Evolutionary conservation across 1,140 invertebrate species (phyloP).

Genomic region (Caenorhabditis latens): DNA sequence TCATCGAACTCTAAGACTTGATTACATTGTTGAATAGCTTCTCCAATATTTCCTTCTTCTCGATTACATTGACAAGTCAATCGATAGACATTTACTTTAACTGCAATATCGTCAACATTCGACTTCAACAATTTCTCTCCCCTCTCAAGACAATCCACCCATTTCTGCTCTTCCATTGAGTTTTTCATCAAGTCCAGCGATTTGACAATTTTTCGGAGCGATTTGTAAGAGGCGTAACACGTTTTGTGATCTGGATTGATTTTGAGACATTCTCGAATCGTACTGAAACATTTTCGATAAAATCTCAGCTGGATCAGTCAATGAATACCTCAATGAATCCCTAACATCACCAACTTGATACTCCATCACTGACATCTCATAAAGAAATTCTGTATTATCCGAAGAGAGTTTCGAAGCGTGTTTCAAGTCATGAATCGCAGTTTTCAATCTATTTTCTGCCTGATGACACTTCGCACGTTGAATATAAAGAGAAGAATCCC

Average conservation of each 20-base stretch:
- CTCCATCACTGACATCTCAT: slow-evolving; percentile 86
- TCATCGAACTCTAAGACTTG: slow-evolving; percentile 85
- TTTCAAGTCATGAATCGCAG: slow-evolving; percentile 90
- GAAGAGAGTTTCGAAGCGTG: slow-evolving; percentile 89
- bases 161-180: slow-evolving; percentile 83
- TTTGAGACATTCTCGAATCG: slow-evolving; percentile 96
- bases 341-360: slow-evolving; percentile 92
- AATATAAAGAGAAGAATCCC: slow-evolving; percentile 87
- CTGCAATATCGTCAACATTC: slow-evolving; percentile 84
- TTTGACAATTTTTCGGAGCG: slow-evolving; percentile 93
- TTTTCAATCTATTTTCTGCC: slow-evolving; percentile 85
- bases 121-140: slow-evolving; percentile 83
- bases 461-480: slow-evolving; percentile 88
- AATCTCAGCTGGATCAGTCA: not conserved
- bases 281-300: slow-evolving; percentile 80
- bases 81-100: slow-evolving; percentile 84
- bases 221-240: slow-evolving; percentile 96
- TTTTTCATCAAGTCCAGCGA: slow-evolving; percentile 7
- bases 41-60: slow-evolving; percentile 80
- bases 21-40: slow-evolving; percentile 85
- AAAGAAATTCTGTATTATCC: slow-evolving; percentile 91
- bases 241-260: slow-evolving; percentile 96
- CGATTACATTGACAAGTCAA: slow-evolving; percentile 78
- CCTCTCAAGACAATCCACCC: slow-evolving; percentile 84
- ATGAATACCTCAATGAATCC: slow-evolving; percentile 85